These are phyloP conservation scores for Alethe diademata DNA, from an alignment of 2,113 vertebrate genomes.

Conservation along the genomic window DNA sequence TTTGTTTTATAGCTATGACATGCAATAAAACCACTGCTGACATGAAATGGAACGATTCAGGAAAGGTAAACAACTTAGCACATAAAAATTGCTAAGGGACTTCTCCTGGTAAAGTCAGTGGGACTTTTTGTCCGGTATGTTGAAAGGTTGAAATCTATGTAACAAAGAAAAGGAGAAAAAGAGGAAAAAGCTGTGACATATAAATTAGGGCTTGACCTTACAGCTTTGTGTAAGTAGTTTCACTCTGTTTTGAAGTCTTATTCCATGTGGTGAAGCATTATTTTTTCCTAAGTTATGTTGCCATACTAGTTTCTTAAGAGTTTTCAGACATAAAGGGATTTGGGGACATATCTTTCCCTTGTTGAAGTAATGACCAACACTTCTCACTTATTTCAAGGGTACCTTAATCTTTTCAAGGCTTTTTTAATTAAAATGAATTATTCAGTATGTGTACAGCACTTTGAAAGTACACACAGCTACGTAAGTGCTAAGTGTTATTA, in stretches of 20 bases:
- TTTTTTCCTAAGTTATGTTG: neutral
- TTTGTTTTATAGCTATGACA: neutral
- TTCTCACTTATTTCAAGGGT: neutral
- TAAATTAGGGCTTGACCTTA: neutral
- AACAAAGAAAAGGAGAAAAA: neutral
- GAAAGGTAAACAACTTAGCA: neutral
- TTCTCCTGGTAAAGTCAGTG: neutral
- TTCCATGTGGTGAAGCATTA: neutral
- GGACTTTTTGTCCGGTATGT: neutral
- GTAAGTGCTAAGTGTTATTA: neutral
- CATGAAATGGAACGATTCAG: neutral
- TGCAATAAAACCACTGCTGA: neutral
- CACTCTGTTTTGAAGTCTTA: neutral
- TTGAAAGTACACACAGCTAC: neutral
- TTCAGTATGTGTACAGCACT: neutral
- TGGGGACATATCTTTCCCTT: neutral
- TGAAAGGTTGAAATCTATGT: neutral
- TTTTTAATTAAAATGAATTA: constrained; percentile 52
- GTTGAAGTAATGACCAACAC: neutral
- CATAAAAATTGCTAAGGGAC: neutral
- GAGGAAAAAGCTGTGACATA: neutral
- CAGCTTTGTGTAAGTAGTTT: neutral
- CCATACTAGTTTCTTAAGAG: neutral
- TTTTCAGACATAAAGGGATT: constrained; percentile 1
- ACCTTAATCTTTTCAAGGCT: constrained; percentile 29